Base-by-base conservation (phyloP, 2,888 invertebrate genomes). In the Marasmarcha lunaedactyla region DNA sequence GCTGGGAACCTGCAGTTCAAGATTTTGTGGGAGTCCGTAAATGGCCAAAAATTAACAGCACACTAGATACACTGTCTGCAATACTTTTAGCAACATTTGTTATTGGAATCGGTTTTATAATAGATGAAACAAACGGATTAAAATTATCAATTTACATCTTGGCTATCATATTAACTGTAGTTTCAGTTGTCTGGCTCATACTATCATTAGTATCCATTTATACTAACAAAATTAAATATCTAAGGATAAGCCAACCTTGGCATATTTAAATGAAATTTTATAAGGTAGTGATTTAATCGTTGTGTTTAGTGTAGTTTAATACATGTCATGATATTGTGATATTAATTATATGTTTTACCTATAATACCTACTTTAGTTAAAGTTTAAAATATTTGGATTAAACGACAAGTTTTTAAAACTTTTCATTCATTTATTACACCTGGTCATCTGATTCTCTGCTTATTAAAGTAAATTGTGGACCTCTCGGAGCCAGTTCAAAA, bases 21-120 rank as follows among this genome's bases (percentile, higher is more conserved):
- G 76, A 77, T 36, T 85, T 79, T 43, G 68, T 85, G 1, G 85
- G 85, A 1, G 66, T 69, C 10, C 63, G 81, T 33, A 81, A 77
- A 48, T 85, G 84, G 84, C 69, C 77, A 0, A 74, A 77, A 50
- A 47, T 85, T 4, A 74, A 83, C 41, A 84, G 85, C 42, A 55
- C 84, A 2, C 47, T 85, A 35, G 84, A 85, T 62, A 79, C 76
- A 5, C 45, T 77, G 4, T 74, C 84, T 2, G 78, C 69, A 11
- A 45, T 55, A 25, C 48, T 76, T 35, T 54, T 85, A 38, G 58
- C 67, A 33, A 40, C 57, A 33, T 72, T 83, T 46, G 58, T 66
- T 9, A 41, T 60, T 3, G 70, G 69, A 26, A 51, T 78, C 34
- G 63, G 64, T 12, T 67, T 70, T 39, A 45, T 67, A 10, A 52